Evolutionary conservation across 1,140 invertebrate species (phyloP).

Genomic region (Grapholita molesta): DNA sequence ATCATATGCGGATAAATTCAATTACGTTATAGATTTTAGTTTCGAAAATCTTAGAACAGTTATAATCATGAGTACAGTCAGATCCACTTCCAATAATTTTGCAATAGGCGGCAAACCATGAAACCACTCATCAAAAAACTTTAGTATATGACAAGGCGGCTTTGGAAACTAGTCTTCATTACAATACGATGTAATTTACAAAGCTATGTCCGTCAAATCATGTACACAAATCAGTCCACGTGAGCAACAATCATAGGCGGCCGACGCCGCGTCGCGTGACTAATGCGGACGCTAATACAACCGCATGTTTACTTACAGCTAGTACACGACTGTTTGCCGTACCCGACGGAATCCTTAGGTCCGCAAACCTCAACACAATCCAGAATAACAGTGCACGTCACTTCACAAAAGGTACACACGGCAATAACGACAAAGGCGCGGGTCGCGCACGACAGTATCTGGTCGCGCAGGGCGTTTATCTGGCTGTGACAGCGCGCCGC

Average conservation of each 20-base stretch:
- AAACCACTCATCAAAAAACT: not conserved
- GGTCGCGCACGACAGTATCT: constrained; percentile 30
- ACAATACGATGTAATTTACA: not conserved
- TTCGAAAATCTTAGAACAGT: too few relatives aligned
- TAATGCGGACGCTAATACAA: not conserved
- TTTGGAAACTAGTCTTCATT: not conserved
- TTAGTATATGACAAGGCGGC: not conserved
- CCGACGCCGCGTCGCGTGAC: not conserved
- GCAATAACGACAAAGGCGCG: constrained; percentile 26
- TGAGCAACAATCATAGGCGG: not conserved
- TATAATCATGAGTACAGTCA: too few relatives aligned
- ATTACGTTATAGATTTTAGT: too few relatives aligned
- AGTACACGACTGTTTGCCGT: not conserved
- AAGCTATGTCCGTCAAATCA: not conserved
- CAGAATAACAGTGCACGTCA: not conserved
- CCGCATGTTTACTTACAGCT: not conserved
- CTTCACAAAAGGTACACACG: constrained; percentile 24
- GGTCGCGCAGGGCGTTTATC: constrained; percentile 42
- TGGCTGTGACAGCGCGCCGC: constrained; percentile 46
- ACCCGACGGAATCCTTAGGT: not conserved
- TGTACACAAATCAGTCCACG: not conserved
- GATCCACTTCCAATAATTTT: too few relatives aligned
- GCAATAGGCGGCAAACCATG: too few relatives aligned
- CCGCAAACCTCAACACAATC: constrained; percentile 2
- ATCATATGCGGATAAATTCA: too few relatives aligned